Percentiles rank a stretch among this genome's conserved stretches.
These are phyloP conservation scores for Trichogramma pretiosum DNA, from an alignment of 1,140 invertebrate species.

Conservation along the genomic window DNA sequence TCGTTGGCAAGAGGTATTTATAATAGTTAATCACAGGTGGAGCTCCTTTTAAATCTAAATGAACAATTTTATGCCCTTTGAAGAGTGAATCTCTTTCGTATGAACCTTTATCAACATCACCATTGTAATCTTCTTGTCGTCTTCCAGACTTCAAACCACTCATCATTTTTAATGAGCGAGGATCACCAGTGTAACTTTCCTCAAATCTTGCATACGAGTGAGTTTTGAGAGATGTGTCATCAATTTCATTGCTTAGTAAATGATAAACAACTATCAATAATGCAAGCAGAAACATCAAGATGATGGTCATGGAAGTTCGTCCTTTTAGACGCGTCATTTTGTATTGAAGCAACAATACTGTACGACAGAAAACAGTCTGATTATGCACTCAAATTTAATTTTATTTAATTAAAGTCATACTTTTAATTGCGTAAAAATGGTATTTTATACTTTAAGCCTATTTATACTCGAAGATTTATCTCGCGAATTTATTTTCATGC, in stretches of 20 bases:
- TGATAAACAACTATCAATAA: slow-evolving; percentile 36
- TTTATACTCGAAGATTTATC: too few species aligned
- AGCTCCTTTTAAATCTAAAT: slow-evolving; percentile 86
- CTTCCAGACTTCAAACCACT: slow-evolving; percentile 9
- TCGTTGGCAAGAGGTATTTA: slow-evolving; percentile 62
- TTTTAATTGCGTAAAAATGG: too few species aligned
- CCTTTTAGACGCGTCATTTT: slow-evolving; percentile 34
- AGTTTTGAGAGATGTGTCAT: slow-evolving; percentile 18
- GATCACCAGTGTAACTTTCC: too few species aligned
- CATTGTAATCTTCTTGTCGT: slow-evolving; percentile 6
- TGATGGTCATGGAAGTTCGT: slow-evolving; percentile 29
- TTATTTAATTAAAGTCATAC: too few species aligned
- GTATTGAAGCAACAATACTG: slow-evolving; percentile 4
- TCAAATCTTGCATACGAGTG: slow-evolving; percentile 6
- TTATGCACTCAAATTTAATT: too few species aligned
- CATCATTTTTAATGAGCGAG: too few species aligned
- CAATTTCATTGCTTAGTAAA: slow-evolving; percentile 33
- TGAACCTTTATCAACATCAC: slow-evolving; percentile 17
- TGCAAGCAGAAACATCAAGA: slow-evolving; percentile 29
- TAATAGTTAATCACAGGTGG: slow-evolving; percentile 69
- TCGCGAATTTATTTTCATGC: too few species aligned
- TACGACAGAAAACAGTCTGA: background rate
- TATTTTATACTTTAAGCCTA: too few species aligned
- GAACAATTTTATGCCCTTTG: slow-evolving; percentile 53
- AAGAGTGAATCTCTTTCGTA: slow-evolving; percentile 24